A percentile compares a stretch with the other conserved stretches of the same genome.
These are phyloP conservation scores for Sarcophaga carnaria DNA, from an alignment of 2,888 invertebrate genomes.

Conservation along the genomic window DNA sequence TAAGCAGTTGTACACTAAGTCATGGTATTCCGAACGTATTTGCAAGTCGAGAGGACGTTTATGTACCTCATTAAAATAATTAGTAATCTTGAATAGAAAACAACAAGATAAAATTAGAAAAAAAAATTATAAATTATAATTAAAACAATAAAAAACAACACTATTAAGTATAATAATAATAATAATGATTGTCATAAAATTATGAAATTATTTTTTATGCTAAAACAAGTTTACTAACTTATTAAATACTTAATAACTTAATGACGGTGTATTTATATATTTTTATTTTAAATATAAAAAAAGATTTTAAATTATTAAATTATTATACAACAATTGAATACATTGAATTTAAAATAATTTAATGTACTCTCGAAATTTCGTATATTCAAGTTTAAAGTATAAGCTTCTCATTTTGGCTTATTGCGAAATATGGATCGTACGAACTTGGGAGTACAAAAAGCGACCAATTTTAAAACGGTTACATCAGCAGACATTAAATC, in stretches of 20 bases:
- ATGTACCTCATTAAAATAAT: conserved; percentile 71
- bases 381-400: no score
- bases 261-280: not conserved
- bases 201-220: not conserved
- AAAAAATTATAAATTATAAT: no score
- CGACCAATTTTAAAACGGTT: no score
- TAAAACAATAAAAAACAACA: not conserved
- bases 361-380: no score
- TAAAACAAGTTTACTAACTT: not conserved
- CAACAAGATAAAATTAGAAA: not conserved
- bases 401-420: no score
- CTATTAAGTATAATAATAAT: not conserved
- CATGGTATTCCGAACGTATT: conserved; percentile 74
- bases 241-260: not conserved
- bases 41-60: conserved; percentile 71
- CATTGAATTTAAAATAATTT: no score
- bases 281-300: not conserved
- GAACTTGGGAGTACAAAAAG: no score
- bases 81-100: conserved; percentile 32
- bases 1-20: conserved; percentile 75
- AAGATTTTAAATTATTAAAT: not conserved
- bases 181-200: not conserved
- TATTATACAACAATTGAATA: no score
- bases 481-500: no score
- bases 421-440: no score